Conservation (phyloP, 2,113 vertebrate genomes). For the Tinamus guttatus region DNA sequence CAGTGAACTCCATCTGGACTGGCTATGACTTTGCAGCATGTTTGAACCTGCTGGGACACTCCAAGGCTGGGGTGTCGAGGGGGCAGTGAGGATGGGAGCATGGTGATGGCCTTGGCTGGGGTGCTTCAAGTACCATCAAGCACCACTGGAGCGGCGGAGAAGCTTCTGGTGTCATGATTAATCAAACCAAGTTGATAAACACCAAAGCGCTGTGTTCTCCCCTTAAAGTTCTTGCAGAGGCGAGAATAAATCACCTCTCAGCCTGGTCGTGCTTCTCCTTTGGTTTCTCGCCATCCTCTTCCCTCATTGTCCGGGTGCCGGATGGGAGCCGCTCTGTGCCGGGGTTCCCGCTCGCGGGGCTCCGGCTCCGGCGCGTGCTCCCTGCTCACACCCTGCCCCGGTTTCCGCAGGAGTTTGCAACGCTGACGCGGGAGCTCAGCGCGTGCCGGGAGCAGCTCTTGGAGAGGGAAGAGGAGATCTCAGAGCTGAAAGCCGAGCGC, state of each 20-base stretch:
- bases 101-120: background rate
- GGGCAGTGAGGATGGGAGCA: background rate
- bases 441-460: constrained; percentile 94
- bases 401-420: constrained; percentile 91
- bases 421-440: constrained; percentile 94
- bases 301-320: background rate
- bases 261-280: background rate
- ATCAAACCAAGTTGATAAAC: background rate
- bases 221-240: background rate
- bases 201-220: background rate
- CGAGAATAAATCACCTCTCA: background rate
- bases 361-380: fast-evolving
- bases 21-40: background rate
- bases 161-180: background rate
- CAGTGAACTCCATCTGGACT: background rate
- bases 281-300: background rate
- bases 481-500: constrained; percentile 95
- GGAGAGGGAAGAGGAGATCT: constrained; percentile 97
- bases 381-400: background rate
- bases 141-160: background rate
- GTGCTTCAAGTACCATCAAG: background rate
- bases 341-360: fast-evolving
- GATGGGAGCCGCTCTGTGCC: background rate
- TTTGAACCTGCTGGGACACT: background rate
- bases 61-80: background rate